A percentile compares a stretch with the other conserved stretches of the same genome.
Evolutionary conservation across 2,888 invertebrate species (phyloP).

Genomic region (Rotaria socialis): DNA sequence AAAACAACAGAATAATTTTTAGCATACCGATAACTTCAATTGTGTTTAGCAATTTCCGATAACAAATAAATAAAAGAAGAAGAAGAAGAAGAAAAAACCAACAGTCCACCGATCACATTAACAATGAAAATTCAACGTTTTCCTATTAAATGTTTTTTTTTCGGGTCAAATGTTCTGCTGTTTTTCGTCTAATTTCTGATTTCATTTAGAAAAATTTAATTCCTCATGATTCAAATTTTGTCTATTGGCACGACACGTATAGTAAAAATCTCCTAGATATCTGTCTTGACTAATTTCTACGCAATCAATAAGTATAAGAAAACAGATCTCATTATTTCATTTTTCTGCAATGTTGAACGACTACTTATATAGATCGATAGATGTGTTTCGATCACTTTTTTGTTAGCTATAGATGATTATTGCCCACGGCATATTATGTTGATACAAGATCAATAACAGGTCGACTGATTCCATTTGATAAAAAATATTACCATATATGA

Average conservation of each 20-base stretch:
- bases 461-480: neutral
- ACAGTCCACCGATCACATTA: neutral
- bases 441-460: no score
- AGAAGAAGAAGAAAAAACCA: neutral
- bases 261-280: no score
- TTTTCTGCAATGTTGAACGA: no score
- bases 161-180: neutral
- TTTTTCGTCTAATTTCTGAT: neutral
- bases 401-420: no score
- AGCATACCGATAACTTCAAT: neutral
- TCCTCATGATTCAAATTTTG: no score
- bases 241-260: no score
- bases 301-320: no score
- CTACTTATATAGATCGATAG: neutral
- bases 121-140: neutral
- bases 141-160: neutral
- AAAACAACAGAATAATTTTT: neutral
- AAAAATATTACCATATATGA: neutral
- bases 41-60: neutral
- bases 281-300: no score
- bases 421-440: no score
- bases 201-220: no score
- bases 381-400: neutral
- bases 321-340: no score
- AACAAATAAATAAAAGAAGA: neutral